Evolutionary conservation across 2,888 invertebrate species (phyloP).

Genomic region (Pedicia rivosa): DNA sequence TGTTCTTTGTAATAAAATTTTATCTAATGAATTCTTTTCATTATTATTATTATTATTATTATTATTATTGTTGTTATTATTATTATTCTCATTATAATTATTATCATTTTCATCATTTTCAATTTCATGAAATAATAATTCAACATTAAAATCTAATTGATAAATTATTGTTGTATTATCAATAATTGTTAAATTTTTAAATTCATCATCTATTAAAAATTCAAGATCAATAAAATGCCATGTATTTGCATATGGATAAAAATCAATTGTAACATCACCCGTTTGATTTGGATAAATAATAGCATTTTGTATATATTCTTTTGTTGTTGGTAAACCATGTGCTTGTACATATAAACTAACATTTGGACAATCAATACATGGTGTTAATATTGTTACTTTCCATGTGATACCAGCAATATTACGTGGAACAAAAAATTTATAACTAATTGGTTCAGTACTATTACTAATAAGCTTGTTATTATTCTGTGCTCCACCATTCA

Average conservation of each 20-base stretch:
- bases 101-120: constrained; percentile 23
- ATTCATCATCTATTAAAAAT: constrained; percentile 16
- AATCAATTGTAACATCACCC: constrained; percentile 30
- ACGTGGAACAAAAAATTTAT: constrained; percentile 37
- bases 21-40: neutral
- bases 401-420: constrained; percentile 23
- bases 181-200: neutral
- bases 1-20: constrained; percentile 11
- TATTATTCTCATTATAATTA: neutral
- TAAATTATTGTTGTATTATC: constrained; percentile 6
- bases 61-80: neutral
- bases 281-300: constrained; percentile 33
- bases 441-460: constrained; percentile 17
- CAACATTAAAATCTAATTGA: constrained; percentile 17
- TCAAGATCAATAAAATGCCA: constrained; percentile 42
- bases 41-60: constrained; percentile 2
- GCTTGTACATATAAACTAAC: constrained; percentile 34
- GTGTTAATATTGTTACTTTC: constrained; percentile 23
- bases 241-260: constrained; percentile 37
- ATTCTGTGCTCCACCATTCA: constrained; percentile 24
- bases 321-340: constrained; percentile 35
- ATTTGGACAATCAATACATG: constrained; percentile 32
- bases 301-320: constrained; percentile 33
- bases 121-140: constrained; percentile 31
- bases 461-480: constrained; percentile 24